A percentile compares a stretch with the other conserved stretches of the same genome.
Conservation (phyloP, 2,888 invertebrate genomes). For the Andrena haemorrhoa region DNA sequence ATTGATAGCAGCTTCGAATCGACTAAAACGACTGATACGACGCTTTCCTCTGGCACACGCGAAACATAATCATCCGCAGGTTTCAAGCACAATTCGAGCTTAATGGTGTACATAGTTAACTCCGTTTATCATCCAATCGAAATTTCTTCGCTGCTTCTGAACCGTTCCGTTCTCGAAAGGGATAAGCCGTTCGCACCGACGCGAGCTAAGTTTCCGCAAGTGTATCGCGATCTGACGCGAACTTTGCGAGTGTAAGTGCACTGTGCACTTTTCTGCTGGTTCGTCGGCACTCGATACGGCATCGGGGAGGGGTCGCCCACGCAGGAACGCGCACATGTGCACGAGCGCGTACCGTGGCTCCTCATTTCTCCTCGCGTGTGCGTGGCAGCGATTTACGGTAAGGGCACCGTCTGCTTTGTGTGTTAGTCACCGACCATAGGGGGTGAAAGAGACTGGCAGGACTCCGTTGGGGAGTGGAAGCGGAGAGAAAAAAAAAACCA, state of each 20-base stretch:
- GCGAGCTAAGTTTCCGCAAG: slow-evolving; percentile 18
- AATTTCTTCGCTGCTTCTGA: too few relatives aligned
- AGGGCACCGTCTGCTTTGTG: slow-evolving; percentile 61
- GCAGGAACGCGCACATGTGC: slow-evolving; percentile 39
- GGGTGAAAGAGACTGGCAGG: slow-evolving; percentile 61
- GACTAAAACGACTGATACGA: neutral
- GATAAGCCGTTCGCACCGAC: neutral
- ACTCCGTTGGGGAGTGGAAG: slow-evolving; percentile 26
- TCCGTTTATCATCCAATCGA: too few relatives aligned
- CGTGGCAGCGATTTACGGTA: slow-evolving; percentile 52
- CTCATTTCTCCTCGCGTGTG: slow-evolving; percentile 34
- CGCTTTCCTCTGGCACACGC: neutral
- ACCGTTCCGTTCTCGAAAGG: neutral
- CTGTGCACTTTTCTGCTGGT: slow-evolving; percentile 63
- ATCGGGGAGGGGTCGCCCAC: slow-evolving; percentile 68
- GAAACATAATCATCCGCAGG: too few relatives aligned
- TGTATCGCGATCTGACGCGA: slow-evolving; percentile 41
- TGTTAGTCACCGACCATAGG: slow-evolving; percentile 63
- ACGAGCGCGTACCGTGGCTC: neutral
- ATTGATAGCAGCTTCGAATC: slow-evolving; percentile 24
- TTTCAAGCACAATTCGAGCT: too few relatives aligned
- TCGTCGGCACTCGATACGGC: slow-evolving; percentile 63
- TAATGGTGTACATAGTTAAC: too few relatives aligned
- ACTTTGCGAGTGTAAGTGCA: slow-evolving; percentile 31
- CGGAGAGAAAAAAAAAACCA: slow-evolving; percentile 20